Percentiles rank a stretch among this genome's conserved stretches.
phyloP scores from a whole-genome alignment of 2,797 vertebrate genomes.

The Lacerta bilineata region DNA sequence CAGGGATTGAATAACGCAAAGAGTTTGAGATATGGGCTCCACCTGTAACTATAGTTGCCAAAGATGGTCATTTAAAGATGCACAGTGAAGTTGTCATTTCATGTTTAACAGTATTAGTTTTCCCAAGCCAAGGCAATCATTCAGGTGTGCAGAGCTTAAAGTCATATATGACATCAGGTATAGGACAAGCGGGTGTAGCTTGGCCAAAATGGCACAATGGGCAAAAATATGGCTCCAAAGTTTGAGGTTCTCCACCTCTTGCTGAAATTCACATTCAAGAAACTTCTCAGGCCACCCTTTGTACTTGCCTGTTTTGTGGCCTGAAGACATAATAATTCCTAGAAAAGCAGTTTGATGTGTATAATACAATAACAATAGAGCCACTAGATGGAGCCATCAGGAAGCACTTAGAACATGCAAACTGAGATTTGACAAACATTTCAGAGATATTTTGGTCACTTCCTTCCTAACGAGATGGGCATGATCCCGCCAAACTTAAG shows the following conservation, averaged over 20 bases:
- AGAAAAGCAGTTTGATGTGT: background rate
- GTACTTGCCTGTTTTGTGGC: too few relatives aligned
- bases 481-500: background rate
- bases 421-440: background rate
- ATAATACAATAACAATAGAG: background rate
- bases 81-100: too few relatives aligned
- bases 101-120: background rate
- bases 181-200: too few relatives aligned
- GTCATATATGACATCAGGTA: too few relatives aligned
- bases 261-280: background rate
- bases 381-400: slow-evolving; percentile 32
- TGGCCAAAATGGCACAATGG: too few relatives aligned
- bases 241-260: too few relatives aligned
- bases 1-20: too few relatives aligned
- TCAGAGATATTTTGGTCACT: background rate
- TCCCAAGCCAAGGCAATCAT: background rate
- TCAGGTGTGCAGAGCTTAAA: background rate
- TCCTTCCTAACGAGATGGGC: background rate
- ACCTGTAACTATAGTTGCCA: too few relatives aligned
- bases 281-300: background rate
- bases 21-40: background rate
- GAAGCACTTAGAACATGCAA: background rate
- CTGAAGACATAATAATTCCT: background rate
- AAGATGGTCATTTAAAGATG: too few relatives aligned
- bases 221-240: too few relatives aligned